Conservation (phyloP, 37 sponge, comb jelly and placozoan species). For the Ephydatia muelleri region DNA sequence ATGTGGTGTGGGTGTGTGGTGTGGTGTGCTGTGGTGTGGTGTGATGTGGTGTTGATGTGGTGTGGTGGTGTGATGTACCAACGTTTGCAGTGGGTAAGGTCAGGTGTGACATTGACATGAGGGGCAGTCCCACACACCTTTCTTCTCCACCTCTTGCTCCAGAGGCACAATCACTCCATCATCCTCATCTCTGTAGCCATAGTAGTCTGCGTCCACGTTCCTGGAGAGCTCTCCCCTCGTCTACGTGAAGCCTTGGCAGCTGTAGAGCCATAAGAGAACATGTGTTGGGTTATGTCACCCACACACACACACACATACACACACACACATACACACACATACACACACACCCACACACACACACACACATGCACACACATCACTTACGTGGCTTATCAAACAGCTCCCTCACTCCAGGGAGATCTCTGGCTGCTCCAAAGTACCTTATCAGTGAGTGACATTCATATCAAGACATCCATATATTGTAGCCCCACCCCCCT, state of each 20-base stretch:
- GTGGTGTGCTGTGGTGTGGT: too few relatives aligned
- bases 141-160: constrained; percentile 85
- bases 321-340: neutral
- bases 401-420: constrained; percentile 97
- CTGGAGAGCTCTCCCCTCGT: constrained; percentile 87
- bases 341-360: neutral
- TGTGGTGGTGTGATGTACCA: neutral
- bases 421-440: constrained; percentile 95
- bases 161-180: constrained; percentile 87
- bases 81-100: too few relatives aligned
- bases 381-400: constrained; percentile 83
- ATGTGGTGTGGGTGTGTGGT: too few relatives aligned
- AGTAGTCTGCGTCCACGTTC: constrained; percentile 95
- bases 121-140: constrained; percentile 36
- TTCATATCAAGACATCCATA: too few relatives aligned
- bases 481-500: too few relatives aligned
- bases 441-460: constrained; percentile 52
- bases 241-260: constrained; percentile 68
- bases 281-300: too few relatives aligned
- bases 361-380: neutral
- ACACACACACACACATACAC: neutral
- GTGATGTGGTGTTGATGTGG: too few relatives aligned
- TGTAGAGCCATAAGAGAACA: too few relatives aligned
- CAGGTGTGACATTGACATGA: neutral
- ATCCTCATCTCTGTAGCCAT: constrained; percentile 98